phyloP scores from a whole-genome alignment of 1,140 invertebrate species.

The Pogonus chalceus region DNA sequence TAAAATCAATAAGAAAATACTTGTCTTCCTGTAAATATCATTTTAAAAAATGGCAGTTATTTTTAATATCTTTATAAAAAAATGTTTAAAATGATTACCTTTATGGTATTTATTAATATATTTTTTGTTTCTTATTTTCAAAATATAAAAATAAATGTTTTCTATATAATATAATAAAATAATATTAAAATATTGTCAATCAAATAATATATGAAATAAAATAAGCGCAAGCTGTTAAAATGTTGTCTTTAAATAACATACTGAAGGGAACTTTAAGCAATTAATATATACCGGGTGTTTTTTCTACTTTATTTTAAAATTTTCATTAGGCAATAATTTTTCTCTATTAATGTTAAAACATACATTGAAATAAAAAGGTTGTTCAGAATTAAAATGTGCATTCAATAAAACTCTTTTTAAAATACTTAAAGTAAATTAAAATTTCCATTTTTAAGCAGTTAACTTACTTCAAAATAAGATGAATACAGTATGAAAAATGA shows the following conservation, averaged over 20 bases:
- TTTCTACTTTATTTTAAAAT: no score
- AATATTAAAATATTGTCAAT: background rate
- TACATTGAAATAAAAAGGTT: no score
- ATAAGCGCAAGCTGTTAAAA: background rate
- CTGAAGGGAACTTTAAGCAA: background rate
- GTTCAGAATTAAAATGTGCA: no score
- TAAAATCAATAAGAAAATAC: background rate
- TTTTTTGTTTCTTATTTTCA: background rate
- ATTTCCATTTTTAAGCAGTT: no score
- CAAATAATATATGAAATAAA: background rate
- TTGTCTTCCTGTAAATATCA: background rate
- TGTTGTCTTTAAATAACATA: background rate
- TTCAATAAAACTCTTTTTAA: no score
- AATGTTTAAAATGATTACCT: background rate
- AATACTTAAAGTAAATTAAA: no score
- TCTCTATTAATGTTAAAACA: no score
- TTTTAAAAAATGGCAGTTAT: background rate
- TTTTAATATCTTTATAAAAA: background rate
- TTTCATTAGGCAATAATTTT: no score
- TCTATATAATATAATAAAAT: slow-evolving; percentile 1
- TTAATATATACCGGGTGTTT: no score
- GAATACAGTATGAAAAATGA: no score
- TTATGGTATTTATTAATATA: background rate
- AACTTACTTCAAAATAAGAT: no score
- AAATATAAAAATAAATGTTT: background rate